Percentiles rank a stretch among this genome's conserved stretches.
These are phyloP conservation scores for Noctua fimbriata DNA, from an alignment of 2,888 invertebrate species.

Conservation along the genomic window DNA sequence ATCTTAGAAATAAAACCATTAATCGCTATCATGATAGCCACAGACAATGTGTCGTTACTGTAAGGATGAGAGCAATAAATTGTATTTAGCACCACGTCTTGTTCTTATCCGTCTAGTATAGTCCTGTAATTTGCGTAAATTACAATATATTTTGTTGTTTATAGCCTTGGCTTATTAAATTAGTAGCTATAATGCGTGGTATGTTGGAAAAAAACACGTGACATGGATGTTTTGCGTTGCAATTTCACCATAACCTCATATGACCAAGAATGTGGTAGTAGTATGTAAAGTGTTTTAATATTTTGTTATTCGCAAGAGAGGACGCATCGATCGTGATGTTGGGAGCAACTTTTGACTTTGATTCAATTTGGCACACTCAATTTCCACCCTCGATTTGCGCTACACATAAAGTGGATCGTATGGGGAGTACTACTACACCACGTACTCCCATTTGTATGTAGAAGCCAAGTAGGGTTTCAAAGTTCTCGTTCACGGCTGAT, in stretches of 20 bases:
- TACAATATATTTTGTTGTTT: constrained; percentile 42
- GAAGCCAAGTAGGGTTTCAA: not conserved
- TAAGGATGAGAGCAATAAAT: constrained; percentile 48
- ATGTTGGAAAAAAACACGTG: not conserved
- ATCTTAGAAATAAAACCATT: constrained; percentile 20
- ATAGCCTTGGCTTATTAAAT: constrained; percentile 40
- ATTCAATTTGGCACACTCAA: not conserved
- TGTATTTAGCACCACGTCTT: constrained; percentile 38
- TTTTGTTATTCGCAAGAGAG: not conserved
- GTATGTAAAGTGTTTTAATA: not conserved
- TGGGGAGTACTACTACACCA: not conserved
- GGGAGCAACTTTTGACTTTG: not conserved
- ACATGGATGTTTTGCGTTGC: not conserved
- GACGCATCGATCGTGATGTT: not conserved
- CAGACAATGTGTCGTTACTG: constrained; percentile 54
- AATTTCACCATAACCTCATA: not conserved
- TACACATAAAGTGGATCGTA: not conserved
- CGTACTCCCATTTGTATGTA: not conserved
- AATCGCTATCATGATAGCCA: constrained; percentile 19
- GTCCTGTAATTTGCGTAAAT: constrained; percentile 59
- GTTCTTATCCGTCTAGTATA: constrained; percentile 27
- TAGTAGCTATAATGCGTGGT: not conserved
- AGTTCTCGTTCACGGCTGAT: not conserved
- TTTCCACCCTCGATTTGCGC: not conserved
- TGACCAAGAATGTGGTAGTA: not conserved